Evolutionary conservation across 2,888 invertebrate genomes (phyloP).

Genomic region (Pardosa pseudoannulata): DNA sequence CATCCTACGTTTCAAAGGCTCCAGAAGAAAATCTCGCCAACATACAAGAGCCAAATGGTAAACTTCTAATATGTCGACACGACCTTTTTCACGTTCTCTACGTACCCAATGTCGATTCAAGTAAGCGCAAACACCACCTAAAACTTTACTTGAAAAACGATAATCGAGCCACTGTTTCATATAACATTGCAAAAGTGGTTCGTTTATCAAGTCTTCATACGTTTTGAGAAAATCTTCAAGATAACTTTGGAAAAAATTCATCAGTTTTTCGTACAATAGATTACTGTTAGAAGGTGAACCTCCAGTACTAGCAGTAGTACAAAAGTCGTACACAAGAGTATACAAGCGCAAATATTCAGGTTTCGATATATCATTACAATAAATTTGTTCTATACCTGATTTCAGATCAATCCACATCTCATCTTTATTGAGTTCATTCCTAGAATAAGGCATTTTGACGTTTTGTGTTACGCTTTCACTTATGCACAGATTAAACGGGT

Average conservation of each 20-base stretch:
- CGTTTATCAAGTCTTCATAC: slow-evolving; percentile 81
- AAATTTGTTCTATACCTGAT: slow-evolving; percentile 63
- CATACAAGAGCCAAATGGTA: slow-evolving; percentile 81
- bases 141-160: slow-evolving; percentile 96
- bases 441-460: neutral
- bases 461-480: slow-evolving; percentile 30
- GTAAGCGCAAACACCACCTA: slow-evolving; percentile 97
- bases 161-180: slow-evolving; percentile 98
- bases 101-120: slow-evolving; percentile 99
- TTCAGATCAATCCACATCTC: slow-evolving; percentile 55
- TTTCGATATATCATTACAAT: slow-evolving; percentile 56
- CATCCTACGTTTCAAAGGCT: slow-evolving; percentile 81
- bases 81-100: slow-evolving; percentile 97
- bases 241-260: slow-evolving; percentile 33
- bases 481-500: slow-evolving; percentile 23
- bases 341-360: slow-evolving; percentile 58
- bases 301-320: slow-evolving; percentile 43
- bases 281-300: slow-evolving; percentile 34
- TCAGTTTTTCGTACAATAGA: slow-evolving; percentile 44
- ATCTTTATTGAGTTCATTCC: slow-evolving; percentile 22
- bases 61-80: slow-evolving; percentile 97
- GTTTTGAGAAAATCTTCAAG: slow-evolving; percentile 41
- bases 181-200: slow-evolving; percentile 96
- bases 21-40: slow-evolving; percentile 96
- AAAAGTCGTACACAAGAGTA: slow-evolving; percentile 61